Evolutionary conservation across 2,797 vertebrate genomes (phyloP), one percentile per base, ranked within the genome.

Genomic region (Malurus leucopterus): DNA sequence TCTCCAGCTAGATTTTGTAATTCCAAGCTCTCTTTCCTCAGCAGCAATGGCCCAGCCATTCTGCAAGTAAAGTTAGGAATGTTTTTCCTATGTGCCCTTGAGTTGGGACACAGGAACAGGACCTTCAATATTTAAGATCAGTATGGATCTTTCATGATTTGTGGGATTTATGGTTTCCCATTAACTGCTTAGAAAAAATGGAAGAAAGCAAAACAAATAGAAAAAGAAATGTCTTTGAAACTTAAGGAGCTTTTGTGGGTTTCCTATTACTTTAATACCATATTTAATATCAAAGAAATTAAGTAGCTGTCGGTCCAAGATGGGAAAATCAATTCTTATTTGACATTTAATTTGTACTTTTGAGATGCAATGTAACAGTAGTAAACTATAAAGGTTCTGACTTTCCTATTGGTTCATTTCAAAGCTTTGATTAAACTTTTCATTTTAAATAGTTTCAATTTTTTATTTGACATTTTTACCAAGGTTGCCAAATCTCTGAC

Each of bases 291-390:
- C 67, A 91, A 93, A 91, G 63, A 91, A 94, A 92, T 85, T 85
- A 94, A 92, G 67, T 71, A 92, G 73, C 73, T 93, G 82, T 89
- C 26, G 2, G 87, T 72, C 26, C 50, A 86, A 81, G 87, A 91
- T 68, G 73, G 49, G 34, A 89, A 91, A 92, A 95, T 93, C 79
- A 92, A 89, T 91, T 93, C 18, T 91, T 92, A 80, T 89, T 88
- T 69, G 64, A 91, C 86, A 89, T 93, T 96, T 96, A 95, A 95
- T 96, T 91, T 83, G 38, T 93, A 86, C 86, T 94, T 94, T 93
- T 91, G 86, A 96, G 89, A 96, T 89, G 91, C 84, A 88, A 84
- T 23, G 40, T 80, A 93, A 81, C 72, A 82, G 50, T 44, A 93
- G 89, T 88, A 86, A 79, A 90, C 70, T 63, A 93, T 73, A 93